These are phyloP conservation scores for Cantharis lateralis DNA, from an alignment of 2,888 invertebrate species.

Conservation along the genomic window DNA sequence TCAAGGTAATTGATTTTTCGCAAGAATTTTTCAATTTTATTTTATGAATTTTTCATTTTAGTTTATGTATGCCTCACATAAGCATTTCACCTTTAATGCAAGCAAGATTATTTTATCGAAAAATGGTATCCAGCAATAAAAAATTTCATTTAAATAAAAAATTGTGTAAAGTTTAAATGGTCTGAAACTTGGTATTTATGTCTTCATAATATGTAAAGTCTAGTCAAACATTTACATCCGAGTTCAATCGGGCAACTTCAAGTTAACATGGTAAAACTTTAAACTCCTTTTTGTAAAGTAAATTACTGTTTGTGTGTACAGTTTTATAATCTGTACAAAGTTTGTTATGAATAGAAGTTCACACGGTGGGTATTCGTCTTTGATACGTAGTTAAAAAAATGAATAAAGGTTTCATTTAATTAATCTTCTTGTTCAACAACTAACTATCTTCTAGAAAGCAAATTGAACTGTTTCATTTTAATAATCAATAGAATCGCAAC, in stretches of 20 bases:
- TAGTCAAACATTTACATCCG: not conserved
- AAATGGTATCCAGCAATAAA: not conserved
- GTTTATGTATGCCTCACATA: conserved; percentile 6
- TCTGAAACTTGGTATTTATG: not conserved
- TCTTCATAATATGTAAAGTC: not conserved
- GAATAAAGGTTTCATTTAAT: not conserved
- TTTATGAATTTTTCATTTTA: conserved; percentile 18
- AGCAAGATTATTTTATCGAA: conserved; percentile 3
- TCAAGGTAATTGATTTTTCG: conserved; percentile 13
- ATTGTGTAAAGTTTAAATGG: not conserved
- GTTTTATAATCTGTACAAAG: not conserved
- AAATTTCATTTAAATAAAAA: not conserved
- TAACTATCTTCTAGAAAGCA: too few species aligned
- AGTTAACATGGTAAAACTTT: not conserved
- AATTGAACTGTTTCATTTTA: too few species aligned
- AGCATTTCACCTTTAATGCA: conserved; percentile 2
- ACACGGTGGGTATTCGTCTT: not conserved
- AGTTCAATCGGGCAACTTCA: not conserved
- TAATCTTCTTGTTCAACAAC: not conserved
- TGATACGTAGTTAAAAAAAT: not conserved
- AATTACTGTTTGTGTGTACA: not conserved
- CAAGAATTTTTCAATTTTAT: conserved; percentile 22
- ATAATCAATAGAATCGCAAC: too few species aligned
- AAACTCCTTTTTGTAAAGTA: not conserved
- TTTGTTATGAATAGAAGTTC: not conserved